Base-by-base conservation (phyloP, 2,888 invertebrate genomes). In the Atethmia centrago region DNA sequence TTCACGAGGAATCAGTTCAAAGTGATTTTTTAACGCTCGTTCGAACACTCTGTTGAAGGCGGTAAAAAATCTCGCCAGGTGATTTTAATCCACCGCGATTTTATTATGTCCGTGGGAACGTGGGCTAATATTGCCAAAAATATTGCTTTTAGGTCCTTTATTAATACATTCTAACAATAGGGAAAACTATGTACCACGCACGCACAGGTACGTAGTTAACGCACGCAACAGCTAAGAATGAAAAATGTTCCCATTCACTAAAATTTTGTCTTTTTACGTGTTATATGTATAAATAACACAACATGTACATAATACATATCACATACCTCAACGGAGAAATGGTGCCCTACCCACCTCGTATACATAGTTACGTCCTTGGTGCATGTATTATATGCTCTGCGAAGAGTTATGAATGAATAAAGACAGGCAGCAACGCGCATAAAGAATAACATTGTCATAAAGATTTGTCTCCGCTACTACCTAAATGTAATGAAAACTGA, bases 401-500 rank as follows among this genome's bases (percentile, higher is more conserved):
- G 80, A 88, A 87, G 85, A 83, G 84, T 88, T 89, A 89, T 87
- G 88, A 88, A 89, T 84, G 88, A 88, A 87, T 88, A 84, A 87
- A 88, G 82, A 79, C 82, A 82, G 69, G 74, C 77, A 81, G 82
- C 84, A 87, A 87, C 86, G 88, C 85, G 85, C 76, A 83, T 88
- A 87, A 88, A 89, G 90, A 90, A 91, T 89, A 90, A 88, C 86
- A 90, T 80, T 87, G 88, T 83, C 88, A 88, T 90, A 90, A 91
- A 91, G 90, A 90, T 91, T 91, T 91, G 90, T 91, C 88, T 89
- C 87, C 87, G 72, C 80, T 84, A 80, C 73, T 83, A 83, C 87
- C 88, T 87, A 88, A 90, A 90, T 88, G 89, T 90, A 92, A 92
- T 91, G 92, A 90, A 91, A 93, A 93, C 90, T 90, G 91, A 87